A percentile compares a stretch with the other conserved stretches of the same genome.
Conservation (phyloP, 2,797 vertebrate genomes). For the Synaphobranchus kaupii region DNA sequence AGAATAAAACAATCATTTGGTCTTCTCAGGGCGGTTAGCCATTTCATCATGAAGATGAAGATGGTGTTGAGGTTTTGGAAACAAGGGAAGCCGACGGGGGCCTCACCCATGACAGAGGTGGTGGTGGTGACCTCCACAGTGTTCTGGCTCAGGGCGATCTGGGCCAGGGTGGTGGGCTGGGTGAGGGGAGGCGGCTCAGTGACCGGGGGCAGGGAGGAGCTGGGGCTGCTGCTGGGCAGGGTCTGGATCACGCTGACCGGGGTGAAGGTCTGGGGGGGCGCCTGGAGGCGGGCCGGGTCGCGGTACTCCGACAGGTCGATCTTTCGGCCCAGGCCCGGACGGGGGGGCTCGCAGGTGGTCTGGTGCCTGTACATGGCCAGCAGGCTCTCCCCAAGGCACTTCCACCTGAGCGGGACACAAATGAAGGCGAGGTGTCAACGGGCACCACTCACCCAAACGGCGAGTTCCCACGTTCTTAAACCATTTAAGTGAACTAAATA, state of each 20-base stretch:
- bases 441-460: not conserved
- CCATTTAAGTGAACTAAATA: too few relatives aligned
- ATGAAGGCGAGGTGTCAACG: not conserved
- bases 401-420: slow-evolving; percentile 79
- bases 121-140: slow-evolving; percentile 74
- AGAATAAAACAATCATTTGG: not conserved
- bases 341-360: slow-evolving; percentile 87
- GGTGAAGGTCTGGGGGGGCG: slow-evolving; percentile 51
- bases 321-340: slow-evolving; percentile 86
- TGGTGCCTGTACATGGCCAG: slow-evolving; percentile 91
- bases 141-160: slow-evolving; percentile 69
- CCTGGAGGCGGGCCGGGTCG: slow-evolving; percentile 69
- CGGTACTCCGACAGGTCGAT: slow-evolving; percentile 89
- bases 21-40: not conserved
- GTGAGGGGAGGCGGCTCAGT: slow-evolving; percentile 54
- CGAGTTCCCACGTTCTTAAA: too few relatives aligned
- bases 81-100: not conserved
- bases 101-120: slow-evolving; percentile 61
- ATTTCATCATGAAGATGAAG: not conserved
- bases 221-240: slow-evolving; percentile 70
- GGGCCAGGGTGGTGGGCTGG: slow-evolving; percentile 61
- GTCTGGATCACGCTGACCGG: slow-evolving; percentile 69
- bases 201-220: slow-evolving; percentile 65
- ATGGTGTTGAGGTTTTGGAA: not conserved
- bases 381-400: slow-evolving; percentile 88